Evolutionary conservation across 2,113 vertebrate species (phyloP).

Genomic region (Lanius collurio): DNA sequence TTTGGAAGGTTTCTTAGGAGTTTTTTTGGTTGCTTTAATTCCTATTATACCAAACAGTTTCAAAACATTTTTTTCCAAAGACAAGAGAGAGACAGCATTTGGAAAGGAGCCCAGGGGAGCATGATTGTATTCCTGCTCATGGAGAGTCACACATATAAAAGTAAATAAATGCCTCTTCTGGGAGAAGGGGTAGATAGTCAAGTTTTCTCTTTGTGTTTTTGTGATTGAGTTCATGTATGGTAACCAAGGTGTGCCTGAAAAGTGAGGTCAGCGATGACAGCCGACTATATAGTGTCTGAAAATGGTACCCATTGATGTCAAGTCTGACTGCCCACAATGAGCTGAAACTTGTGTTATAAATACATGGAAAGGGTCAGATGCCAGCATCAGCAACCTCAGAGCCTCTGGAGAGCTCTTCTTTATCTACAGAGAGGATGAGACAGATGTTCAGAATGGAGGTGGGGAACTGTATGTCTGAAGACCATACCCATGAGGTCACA

Average conservation of each 20-base stretch:
- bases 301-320: neutral
- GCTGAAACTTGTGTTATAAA: neutral
- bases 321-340: neutral
- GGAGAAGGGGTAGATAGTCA: neutral
- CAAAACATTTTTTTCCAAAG: neutral
- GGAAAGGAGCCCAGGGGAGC: neutral
- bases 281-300: neutral
- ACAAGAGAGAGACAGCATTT: neutral
- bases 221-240: neutral
- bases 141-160: neutral
- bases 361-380: neutral
- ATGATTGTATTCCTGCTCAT: neutral
- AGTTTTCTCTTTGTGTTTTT: conserved; percentile 2
- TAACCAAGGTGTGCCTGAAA: neutral
- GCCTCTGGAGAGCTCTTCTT: neutral
- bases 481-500: neutral
- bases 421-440: neutral
- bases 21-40: neutral
- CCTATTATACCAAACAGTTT: neutral
- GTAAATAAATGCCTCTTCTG: neutral
- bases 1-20: too few species aligned
- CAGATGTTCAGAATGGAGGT: neutral
- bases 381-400: neutral
- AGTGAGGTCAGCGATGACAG: neutral
- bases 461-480: neutral